A percentile compares a stretch with the other conserved stretches of the same genome.
These are phyloP conservation scores for Xanthia togata DNA, from an alignment of 2,888 invertebrate species.

Conservation along the genomic window DNA sequence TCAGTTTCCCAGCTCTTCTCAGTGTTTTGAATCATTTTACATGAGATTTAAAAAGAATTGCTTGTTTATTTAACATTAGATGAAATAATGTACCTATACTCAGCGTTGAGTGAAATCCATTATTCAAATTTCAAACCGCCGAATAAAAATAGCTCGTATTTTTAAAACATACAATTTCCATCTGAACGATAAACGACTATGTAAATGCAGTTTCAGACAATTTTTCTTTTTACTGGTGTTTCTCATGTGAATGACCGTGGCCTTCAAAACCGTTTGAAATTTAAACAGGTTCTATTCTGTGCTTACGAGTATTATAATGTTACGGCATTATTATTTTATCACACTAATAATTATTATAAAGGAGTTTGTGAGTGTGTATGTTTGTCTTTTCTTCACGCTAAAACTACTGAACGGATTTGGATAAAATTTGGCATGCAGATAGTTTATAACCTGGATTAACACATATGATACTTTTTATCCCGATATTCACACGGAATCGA, in stretches of 20 bases:
- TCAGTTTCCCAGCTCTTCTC: not conserved
- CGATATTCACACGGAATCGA: no score
- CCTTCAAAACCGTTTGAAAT: constrained; percentile 15
- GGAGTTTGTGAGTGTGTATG: no score
- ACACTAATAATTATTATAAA: no score
- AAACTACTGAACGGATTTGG: no score
- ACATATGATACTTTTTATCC: no score
- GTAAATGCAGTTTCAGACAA: constrained; percentile 14
- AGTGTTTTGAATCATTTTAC: constrained; percentile 33
- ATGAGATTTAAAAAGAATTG: not conserved
- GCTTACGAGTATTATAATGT: not conserved
- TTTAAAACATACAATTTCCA: constrained; percentile 18
- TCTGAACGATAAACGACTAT: constrained; percentile 16
- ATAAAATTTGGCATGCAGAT: no score
- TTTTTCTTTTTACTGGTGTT: constrained; percentile 25
- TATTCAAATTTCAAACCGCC: not conserved
- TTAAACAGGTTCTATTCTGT: constrained; percentile 1
- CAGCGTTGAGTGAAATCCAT: constrained; percentile 24
- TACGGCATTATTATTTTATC: not conserved
- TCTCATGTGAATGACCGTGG: constrained; percentile 1
- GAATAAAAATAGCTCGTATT: constrained; percentile 13
- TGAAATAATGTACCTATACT: not conserved
- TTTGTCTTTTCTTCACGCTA: no score
- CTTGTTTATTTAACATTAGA: constrained; percentile 2
- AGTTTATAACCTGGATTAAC: no score